Evolutionary conservation across 2,113 vertebrate genomes (phyloP), one percentile per base, ranked within the genome.

Genomic region (Corythoichthys intestinalis): DNA sequence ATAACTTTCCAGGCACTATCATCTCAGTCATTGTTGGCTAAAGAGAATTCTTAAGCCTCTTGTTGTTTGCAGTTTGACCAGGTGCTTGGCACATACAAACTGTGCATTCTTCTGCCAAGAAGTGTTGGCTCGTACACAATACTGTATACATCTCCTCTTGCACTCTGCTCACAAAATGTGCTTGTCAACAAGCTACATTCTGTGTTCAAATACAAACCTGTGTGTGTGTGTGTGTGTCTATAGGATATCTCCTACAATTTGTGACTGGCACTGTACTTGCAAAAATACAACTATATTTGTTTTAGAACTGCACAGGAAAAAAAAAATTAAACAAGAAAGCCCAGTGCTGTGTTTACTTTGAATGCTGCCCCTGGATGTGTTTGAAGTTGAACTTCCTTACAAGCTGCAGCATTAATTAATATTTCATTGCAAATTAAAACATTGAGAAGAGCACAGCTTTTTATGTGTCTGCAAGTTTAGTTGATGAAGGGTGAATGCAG

Each of bases 51-150:
- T 85, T 91, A 89, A 92, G 87, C 85, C 85, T 79, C 86, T 90
- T 85, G 91, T 91, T 91, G 91, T 91, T 86, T 91, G 83, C 89
- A 87, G 87, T 89, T 87, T 92, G 90, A 91, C 90, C 91, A 93
- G 90, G 92, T 91, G 90, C 88, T 90, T 92, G 90, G 91, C 91
- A 89, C 80, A 81, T 76, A 74, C 86, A 85, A 75, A 72, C 75
- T 66, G 76, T 60, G 80, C 69, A 69, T 81, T 75, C 66, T 68
- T 79, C 87, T 89, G 90, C 91, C 92, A 92, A 89, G 76, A 88
- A 82, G 72, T 71, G 75, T 79, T 91, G 89, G 88, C 87, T 85
- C 73, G 38, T 54, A 73, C 69, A 86, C 90, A 88, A 85, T 67
- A 81, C 84, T 70, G 77, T 81, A 89, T 86, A 89, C 85, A 86